Evolutionary conservation across 2,113 vertebrate species (phyloP).

Genomic region (Paralichthys olivaceus): DNA sequence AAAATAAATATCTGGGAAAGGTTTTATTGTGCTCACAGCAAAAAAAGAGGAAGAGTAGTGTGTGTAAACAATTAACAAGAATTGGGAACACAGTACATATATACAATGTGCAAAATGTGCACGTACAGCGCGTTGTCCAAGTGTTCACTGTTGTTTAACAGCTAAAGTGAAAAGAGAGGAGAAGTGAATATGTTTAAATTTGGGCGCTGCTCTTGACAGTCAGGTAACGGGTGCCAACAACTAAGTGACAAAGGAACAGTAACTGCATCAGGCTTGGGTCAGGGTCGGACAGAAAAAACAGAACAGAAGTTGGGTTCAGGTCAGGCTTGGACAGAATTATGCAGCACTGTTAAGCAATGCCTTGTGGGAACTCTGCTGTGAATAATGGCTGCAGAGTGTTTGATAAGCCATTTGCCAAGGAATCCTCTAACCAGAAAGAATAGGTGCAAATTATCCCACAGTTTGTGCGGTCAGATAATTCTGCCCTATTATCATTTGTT

Average conservation of each 20-base stretch:
- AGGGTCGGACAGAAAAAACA: not conserved
- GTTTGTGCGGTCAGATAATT: conserved; percentile 59
- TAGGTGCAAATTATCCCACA: conserved; percentile 45
- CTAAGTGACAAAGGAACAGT: not conserved
- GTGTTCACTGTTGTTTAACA: too few species aligned
- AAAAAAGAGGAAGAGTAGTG: not conserved
- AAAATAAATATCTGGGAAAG: not conserved
- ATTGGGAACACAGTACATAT: too few species aligned
- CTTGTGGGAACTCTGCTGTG: conserved; percentile 22
- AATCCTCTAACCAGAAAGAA: conserved; percentile 30
- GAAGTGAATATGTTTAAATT: too few species aligned
- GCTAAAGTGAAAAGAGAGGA: too few species aligned
- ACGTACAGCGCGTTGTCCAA: too few species aligned
- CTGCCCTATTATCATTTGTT: conserved; percentile 55
- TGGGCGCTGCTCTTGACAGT: too few species aligned
- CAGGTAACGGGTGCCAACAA: too few species aligned
- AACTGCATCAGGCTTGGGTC: not conserved
- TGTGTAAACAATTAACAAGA: too few species aligned
- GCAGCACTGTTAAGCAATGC: not conserved
- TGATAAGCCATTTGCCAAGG: conserved; percentile 19
- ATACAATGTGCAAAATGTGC: too few species aligned
- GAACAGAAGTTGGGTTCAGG: not conserved
- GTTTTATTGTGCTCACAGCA: too few species aligned
- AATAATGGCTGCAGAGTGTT: conserved; percentile 47
- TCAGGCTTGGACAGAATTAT: not conserved